Percentiles rank a stretch among this genome's conserved stretches.
Evolutionary conservation across 2,888 invertebrate genomes (phyloP).

Genomic region (Melinaea menophilus): DNA sequence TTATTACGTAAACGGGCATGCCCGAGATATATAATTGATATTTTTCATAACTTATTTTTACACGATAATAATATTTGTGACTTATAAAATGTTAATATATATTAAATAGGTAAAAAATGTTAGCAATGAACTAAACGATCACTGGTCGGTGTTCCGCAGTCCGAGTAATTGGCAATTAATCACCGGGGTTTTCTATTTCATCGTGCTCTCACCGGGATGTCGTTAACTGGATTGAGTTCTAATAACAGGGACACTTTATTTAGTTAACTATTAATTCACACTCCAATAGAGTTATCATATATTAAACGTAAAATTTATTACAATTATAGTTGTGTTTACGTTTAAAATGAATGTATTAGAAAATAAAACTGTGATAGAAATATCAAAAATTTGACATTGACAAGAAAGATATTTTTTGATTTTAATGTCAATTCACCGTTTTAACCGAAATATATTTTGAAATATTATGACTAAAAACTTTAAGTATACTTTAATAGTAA

Average conservation of each 20-base stretch:
- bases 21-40: constrained; percentile 5
- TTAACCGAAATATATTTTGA: no score
- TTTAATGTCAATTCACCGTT: no score
- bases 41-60: neutral
- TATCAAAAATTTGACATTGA: neutral
- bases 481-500: neutral
- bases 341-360: no score
- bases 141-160: constrained; percentile 68
- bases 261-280: constrained; percentile 22
- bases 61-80: neutral
- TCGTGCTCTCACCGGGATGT: constrained; percentile 39
- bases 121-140: constrained; percentile 40
- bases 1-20: constrained; percentile 7
- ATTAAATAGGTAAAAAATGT: constrained; percentile 14
- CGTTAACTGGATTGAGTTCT: constrained; percentile 56
- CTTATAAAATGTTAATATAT: neutral
- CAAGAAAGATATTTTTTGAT: no score
- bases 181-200: constrained; percentile 76
- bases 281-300: neutral
- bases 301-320: no score
- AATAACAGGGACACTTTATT: constrained; percentile 38
- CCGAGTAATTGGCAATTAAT: constrained; percentile 76
- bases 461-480: constrained; percentile 7
- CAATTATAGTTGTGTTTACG: no score
- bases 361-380: no score